phyloP scores from a whole-genome alignment of 1,140 invertebrate species.

The Ganaspis sp. region DNA sequence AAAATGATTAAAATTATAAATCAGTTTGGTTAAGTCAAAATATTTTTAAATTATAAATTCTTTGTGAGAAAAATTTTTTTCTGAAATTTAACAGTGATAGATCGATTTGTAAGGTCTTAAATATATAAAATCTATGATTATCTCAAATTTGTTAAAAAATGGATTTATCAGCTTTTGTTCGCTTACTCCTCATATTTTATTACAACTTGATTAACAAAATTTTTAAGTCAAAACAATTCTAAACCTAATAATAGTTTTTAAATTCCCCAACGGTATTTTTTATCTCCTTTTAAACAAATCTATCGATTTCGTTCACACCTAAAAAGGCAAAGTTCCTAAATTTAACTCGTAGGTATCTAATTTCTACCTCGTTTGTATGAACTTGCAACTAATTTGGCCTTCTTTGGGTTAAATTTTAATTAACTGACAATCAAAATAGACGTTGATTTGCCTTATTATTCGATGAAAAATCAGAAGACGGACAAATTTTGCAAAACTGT shows the following conservation, averaged over 20 bases:
- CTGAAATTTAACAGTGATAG: too few species aligned
- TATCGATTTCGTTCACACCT: background rate
- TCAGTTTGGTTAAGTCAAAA: too few species aligned
- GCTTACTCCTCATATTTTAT: too few species aligned
- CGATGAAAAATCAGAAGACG: background rate
- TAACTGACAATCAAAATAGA: slow-evolving; percentile 17
- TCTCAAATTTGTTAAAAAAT: too few species aligned
- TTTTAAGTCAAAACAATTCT: background rate
- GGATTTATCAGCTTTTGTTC: too few species aligned
- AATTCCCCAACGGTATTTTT: background rate
- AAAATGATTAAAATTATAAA: too few species aligned
- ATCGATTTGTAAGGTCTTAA: too few species aligned
- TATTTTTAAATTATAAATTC: too few species aligned
- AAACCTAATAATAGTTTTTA: background rate
- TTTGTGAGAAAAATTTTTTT: too few species aligned
- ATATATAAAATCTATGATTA: too few species aligned
- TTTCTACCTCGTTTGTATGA: background rate
- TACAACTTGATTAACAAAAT: too few species aligned
- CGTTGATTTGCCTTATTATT: background rate
- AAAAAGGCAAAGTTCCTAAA: background rate
- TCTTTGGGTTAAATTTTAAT: slow-evolving; percentile 1
- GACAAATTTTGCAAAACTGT: background rate
- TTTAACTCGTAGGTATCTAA: background rate
- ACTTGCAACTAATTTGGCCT: background rate
- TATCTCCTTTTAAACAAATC: background rate